These are phyloP conservation scores for Castor canadensis DNA, from an alignment of 2,113 vertebrate species.

Conservation along the genomic window DNA sequence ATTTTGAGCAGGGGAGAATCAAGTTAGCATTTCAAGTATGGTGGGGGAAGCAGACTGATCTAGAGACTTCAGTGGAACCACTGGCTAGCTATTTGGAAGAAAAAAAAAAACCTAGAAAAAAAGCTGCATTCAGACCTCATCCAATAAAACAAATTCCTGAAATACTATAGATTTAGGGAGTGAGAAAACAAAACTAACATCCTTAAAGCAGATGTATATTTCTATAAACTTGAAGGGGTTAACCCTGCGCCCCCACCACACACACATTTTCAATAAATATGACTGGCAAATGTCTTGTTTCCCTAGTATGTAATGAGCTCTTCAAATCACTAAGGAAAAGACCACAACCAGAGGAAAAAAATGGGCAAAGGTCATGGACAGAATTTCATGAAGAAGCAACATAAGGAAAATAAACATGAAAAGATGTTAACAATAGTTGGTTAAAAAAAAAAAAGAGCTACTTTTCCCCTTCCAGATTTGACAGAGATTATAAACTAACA, in stretches of 20 bases:
- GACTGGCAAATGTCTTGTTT: constrained; percentile 24
- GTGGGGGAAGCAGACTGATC: background rate
- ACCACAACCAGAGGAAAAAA: background rate
- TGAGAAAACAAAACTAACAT: background rate
- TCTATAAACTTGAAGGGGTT: constrained; percentile 52
- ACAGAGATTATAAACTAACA: background rate
- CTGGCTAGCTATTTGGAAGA: background rate
- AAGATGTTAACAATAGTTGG: background rate
- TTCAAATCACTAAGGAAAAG: constrained; percentile 24
- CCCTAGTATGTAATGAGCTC: background rate
- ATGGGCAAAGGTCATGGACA: background rate
- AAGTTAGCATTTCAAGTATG: constrained; percentile 9
- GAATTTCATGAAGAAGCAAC: constrained; percentile 3
- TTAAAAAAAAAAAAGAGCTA: background rate
- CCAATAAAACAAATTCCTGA: background rate
- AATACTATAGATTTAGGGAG: background rate
- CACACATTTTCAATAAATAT: background rate
- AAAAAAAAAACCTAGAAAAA: background rate
- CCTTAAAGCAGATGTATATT: background rate
- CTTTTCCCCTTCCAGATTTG: background rate
- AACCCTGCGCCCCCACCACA: background rate
- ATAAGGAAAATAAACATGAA: background rate
- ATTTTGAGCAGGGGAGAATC: background rate
- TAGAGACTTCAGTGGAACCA: background rate
- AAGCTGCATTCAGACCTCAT: background rate